Conservation (phyloP, 2,888 invertebrate species). For the Caenorhabditis sp. region DNA sequence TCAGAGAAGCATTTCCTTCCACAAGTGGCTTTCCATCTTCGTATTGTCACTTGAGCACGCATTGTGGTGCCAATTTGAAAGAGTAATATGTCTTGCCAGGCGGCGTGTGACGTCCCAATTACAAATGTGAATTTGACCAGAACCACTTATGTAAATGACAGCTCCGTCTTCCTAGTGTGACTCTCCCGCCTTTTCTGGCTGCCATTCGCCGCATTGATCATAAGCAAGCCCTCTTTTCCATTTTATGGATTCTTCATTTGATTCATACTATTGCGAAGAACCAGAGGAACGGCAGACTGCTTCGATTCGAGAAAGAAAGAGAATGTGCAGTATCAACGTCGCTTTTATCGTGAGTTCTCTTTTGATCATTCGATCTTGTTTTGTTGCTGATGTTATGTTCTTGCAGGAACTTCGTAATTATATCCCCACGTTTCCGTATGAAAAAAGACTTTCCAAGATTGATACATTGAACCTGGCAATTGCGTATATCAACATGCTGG, state of each 20-base stretch:
- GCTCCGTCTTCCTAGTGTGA: slow-evolving; percentile 27
- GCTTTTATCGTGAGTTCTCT: slow-evolving; percentile 77
- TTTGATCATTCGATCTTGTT: slow-evolving; percentile 5
- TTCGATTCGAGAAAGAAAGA: slow-evolving; percentile 96
- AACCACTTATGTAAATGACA: slow-evolving; percentile 65
- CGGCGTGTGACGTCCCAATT: slow-evolving; percentile 44
- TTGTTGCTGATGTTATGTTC: slow-evolving; percentile 5
- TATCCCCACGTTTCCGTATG: slow-evolving; percentile 99
- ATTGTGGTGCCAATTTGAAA: slow-evolving; percentile 22
- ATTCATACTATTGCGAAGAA: slow-evolving; percentile 54
- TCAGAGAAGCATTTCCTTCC: slow-evolving; percentile 4
- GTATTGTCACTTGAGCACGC: slow-evolving; percentile 24
- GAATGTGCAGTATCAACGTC: slow-evolving; percentile 99
- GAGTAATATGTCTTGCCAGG: slow-evolving; percentile 21
- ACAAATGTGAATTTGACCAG: slow-evolving; percentile 50
- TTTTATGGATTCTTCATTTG: slow-evolving; percentile 41
- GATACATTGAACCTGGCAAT: slow-evolving; percentile 97
- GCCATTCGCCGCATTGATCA: slow-evolving; percentile 30
- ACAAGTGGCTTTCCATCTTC: not conserved
- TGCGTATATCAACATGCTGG: slow-evolving; percentile 94
- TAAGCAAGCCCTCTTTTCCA: slow-evolving; percentile 3
- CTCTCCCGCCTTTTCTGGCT: slow-evolving; percentile 7
- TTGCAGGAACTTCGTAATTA: slow-evolving; percentile 93
- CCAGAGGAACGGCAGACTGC: slow-evolving; percentile 89
- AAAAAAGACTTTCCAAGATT: slow-evolving; percentile 97